A percentile compares a stretch with the other conserved stretches of the same genome.
phyloP scores from a whole-genome alignment of 35 echinoderm and acorn worm genomes.

The Chiridota heheva region DNA sequence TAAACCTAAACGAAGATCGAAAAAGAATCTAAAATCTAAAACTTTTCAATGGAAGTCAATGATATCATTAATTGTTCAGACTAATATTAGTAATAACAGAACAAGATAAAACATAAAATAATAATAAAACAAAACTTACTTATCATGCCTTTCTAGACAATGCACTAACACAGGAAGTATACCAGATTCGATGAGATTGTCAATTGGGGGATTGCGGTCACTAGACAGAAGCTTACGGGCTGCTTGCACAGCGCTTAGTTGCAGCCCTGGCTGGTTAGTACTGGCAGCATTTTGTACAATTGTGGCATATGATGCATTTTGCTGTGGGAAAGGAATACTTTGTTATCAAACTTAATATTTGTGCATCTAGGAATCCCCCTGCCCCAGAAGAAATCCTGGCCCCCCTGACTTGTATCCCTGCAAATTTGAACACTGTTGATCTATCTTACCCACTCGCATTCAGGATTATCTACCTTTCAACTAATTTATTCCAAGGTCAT shows the following conservation, averaged over 20 bases:
- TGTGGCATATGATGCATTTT: constrained; percentile 50
- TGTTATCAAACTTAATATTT: background rate
- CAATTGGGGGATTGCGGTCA: constrained; percentile 97
- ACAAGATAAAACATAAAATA: background rate
- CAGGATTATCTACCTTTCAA: too few species aligned
- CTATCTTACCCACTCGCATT: too few species aligned
- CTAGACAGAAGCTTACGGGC: constrained; percentile 95
- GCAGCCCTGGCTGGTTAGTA: constrained; percentile 71
- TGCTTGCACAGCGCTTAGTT: constrained; percentile 92
- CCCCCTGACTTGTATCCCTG: too few species aligned
- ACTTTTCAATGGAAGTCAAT: too few species aligned
- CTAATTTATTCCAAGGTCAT: too few species aligned
- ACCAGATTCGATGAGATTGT: constrained; percentile 91
- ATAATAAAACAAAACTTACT: constrained; percentile 48
- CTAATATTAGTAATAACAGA: background rate
- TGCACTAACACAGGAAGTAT: constrained; percentile 90
- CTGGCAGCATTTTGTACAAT: constrained; percentile 89
- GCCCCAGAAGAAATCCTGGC: too few species aligned
- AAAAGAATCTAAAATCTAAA: too few species aligned
- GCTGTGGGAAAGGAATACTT: constrained; percentile 1
- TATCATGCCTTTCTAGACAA: constrained; percentile 82
- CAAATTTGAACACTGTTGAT: too few species aligned
- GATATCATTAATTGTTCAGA: too few species aligned
- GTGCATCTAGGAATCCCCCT: background rate
- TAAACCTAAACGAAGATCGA: too few species aligned